These are phyloP conservation scores for Drosophila cognata DNA, from an alignment of 2,888 invertebrate genomes.

Conservation along the genomic window DNA sequence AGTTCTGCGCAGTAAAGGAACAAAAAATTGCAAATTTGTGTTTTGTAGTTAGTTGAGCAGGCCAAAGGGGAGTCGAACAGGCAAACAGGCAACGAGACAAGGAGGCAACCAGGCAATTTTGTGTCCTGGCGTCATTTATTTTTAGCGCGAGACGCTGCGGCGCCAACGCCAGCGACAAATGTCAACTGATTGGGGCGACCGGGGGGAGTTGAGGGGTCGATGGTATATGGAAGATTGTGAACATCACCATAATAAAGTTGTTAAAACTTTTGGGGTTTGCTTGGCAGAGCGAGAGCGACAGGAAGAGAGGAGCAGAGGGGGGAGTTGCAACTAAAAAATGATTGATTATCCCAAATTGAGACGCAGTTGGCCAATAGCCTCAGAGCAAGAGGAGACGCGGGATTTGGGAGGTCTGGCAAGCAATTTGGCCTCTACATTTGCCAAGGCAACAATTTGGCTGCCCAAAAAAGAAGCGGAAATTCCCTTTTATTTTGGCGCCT, in stretches of 20 bases:
- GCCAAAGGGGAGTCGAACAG: background rate
- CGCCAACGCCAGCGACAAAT: constrained; percentile 63
- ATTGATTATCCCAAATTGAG: constrained; percentile 69
- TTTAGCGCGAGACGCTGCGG: constrained; percentile 73
- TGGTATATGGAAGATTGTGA: constrained; percentile 4
- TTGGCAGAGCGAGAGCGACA: constrained; percentile 5
- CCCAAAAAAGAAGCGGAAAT: constrained; percentile 19
- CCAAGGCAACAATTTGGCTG: constrained; percentile 41
- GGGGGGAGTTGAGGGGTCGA: background rate
- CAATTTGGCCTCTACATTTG: constrained; percentile 48
- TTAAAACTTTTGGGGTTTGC: constrained; percentile 60
- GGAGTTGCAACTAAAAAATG: constrained; percentile 57
- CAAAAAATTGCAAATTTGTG: constrained; percentile 77
- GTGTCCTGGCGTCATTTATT: constrained; percentile 66
- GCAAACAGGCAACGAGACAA: background rate
- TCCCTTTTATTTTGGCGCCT: constrained; percentile 13
- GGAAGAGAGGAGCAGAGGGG: background rate
- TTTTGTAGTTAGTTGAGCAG: constrained; percentile 54
- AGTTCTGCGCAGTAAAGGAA: constrained; percentile 50
- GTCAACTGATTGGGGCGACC: background rate
- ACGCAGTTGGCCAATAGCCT: constrained; percentile 50
- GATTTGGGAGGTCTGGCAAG: background rate
- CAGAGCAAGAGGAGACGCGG: background rate
- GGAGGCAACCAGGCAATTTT: constrained; percentile 26
- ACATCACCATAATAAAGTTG: constrained; percentile 68